These are phyloP conservation scores for Podilymbus podiceps DNA, from an alignment of 2,113 vertebrate species.

Conservation along the genomic window DNA sequence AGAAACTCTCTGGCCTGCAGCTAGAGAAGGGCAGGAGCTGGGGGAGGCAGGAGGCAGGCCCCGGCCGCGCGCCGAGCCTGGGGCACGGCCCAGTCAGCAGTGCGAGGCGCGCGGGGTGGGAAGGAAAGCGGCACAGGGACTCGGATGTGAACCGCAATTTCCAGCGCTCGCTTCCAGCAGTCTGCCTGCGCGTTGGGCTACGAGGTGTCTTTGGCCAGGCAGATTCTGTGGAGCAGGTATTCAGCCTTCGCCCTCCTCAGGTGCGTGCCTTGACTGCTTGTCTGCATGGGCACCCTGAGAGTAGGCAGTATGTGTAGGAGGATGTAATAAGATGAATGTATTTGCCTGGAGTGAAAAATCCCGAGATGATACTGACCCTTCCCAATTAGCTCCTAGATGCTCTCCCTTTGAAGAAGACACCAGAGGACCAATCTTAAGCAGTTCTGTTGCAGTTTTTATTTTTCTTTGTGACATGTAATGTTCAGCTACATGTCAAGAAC, in stretches of 20 bases:
- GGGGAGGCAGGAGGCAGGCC: background rate
- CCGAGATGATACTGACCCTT: background rate
- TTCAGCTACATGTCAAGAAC: background rate
- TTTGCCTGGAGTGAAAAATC: background rate
- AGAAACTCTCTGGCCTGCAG: background rate
- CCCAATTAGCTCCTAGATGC: background rate
- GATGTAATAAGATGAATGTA: no score
- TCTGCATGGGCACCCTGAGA: background rate
- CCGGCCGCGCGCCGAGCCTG: background rate
- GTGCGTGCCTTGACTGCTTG: accelerated
- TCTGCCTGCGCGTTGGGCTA: accelerated
- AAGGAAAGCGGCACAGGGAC: background rate
- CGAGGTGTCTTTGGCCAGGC: background rate
- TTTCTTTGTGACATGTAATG: background rate
- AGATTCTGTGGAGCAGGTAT: no score
- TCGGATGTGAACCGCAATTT: background rate
- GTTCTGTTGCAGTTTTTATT: background rate
- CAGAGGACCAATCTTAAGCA: background rate
- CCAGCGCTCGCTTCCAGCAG: background rate
- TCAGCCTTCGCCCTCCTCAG: background rate
- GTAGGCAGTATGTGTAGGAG: background rate
- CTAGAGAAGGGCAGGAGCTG: accelerated
- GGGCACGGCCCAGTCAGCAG: background rate
- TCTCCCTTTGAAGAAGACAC: background rate
- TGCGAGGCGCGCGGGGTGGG: accelerated